Percentiles rank a stretch among this genome's conserved stretches.
phyloP scores from a whole-genome alignment of 2,113 vertebrate genomes.

The Podarcis muralis region DNA sequence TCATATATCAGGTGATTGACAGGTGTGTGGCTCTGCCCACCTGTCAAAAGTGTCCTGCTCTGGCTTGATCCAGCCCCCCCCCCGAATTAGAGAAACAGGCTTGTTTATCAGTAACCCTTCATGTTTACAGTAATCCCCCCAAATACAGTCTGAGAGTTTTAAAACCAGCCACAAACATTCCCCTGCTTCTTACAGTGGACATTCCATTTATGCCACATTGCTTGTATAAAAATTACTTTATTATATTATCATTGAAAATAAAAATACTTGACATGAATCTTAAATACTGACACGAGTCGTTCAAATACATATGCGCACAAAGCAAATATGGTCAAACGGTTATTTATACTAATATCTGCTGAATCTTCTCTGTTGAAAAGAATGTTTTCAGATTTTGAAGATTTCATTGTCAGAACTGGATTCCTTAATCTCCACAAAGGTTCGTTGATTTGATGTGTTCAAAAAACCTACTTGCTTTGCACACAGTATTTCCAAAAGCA shows the following conservation, averaged over 20 bases:
- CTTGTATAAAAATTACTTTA: conserved; percentile 18
- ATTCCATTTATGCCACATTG: not conserved
- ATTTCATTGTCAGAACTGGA: conserved; percentile 16
- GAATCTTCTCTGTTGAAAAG: not conserved
- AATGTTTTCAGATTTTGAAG: conserved; percentile 7
- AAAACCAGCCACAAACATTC: not conserved
- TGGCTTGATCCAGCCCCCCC: too few relatives aligned
- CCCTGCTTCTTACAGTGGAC: not conserved
- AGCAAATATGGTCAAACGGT: not conserved
- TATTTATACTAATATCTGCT: conserved; percentile 7
- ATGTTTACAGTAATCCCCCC: not conserved
- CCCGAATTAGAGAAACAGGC: not conserved
- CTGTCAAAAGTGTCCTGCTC: too few relatives aligned
- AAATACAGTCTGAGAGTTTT: not conserved
- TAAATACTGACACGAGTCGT: conserved; percentile 12
- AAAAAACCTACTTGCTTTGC: conserved; percentile 17
- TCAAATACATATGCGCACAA: not conserved
- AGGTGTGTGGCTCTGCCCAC: too few relatives aligned
- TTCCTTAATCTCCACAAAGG: conserved; percentile 8
- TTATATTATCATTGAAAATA: conserved; percentile 7
- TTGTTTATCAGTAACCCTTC: not conserved
- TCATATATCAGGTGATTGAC: too few relatives aligned
- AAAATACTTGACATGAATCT: conserved; percentile 2
- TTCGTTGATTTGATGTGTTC: not conserved
- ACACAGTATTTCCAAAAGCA: conserved; percentile 57